phyloP scores from a whole-genome alignment of 2,888 invertebrate species.

The Xestoiulus laeticollis region DNA sequence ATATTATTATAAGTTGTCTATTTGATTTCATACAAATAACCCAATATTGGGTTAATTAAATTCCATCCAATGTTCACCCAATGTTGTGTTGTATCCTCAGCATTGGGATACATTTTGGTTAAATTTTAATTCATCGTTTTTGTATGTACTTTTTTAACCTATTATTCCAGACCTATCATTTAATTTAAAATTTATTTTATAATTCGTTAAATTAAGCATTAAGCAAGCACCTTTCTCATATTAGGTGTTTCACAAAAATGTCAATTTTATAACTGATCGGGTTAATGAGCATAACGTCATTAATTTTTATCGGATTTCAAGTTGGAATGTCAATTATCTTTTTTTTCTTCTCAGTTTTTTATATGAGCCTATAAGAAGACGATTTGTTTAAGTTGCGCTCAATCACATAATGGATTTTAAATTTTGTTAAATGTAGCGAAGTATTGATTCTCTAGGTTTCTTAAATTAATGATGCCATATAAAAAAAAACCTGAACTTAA shows the following conservation, averaged over 20 bases:
- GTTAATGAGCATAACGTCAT: neutral
- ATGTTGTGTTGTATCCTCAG: too few species aligned
- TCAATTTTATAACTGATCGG: neutral
- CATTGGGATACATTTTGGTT: too few species aligned
- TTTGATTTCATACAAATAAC: too few species aligned
- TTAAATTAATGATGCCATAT: neutral
- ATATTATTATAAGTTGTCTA: too few species aligned
- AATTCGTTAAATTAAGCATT: neutral
- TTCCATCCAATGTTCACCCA: too few species aligned
- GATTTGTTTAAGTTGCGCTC: constrained; percentile 24
- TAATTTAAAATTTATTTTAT: too few species aligned
- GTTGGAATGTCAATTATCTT: neutral
- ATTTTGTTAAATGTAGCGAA: constrained; percentile 39
- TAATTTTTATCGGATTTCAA: neutral
- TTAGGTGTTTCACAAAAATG: neutral
- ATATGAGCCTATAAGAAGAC: neutral
- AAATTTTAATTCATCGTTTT: too few species aligned
- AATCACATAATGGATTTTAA: constrained; percentile 33
- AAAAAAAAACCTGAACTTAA: neutral
- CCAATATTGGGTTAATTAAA: too few species aligned
- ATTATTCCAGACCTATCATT: too few species aligned
- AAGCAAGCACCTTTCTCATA: neutral
- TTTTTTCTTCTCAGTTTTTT: neutral
- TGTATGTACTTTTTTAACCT: too few species aligned
- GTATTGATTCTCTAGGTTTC: neutral